phyloP scores from a whole-genome alignment of 2,797 vertebrate genomes.

The Ammospiza maritima region DNA sequence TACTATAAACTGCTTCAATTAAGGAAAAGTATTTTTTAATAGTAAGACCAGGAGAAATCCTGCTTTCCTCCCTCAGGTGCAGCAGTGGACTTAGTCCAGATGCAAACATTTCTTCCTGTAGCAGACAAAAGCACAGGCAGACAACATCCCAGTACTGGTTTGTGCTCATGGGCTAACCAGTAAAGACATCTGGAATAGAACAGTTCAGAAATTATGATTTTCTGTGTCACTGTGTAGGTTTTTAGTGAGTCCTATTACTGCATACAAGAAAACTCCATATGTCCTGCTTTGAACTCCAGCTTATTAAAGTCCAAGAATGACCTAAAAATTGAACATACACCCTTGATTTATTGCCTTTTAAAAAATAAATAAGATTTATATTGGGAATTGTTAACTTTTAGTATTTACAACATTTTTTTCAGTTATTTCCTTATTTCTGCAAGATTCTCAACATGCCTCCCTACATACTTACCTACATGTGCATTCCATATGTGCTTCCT shows the following conservation, averaged over 20 bases:
- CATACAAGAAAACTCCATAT: neutral
- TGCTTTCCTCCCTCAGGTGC: neutral
- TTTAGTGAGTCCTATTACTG: neutral
- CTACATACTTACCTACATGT: neutral
- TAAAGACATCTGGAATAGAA: neutral
- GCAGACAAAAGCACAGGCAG: neutral
- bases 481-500: slow-evolving; percentile 53
- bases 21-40: neutral
- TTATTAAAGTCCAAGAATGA: neutral
- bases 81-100: neutral
- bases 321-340: neutral
- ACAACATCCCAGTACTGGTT: neutral
- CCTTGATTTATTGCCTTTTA: neutral
- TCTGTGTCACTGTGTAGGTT: neutral
- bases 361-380: neutral
- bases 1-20: neutral
- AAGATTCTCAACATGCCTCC: neutral
- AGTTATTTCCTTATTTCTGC: neutral
- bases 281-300: neutral
- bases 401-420: neutral
- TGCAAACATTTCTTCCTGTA: neutral
- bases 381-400: neutral
- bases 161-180: neutral
- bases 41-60: neutral
- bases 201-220: neutral